Conservation (phyloP, 1,140 invertebrate genomes). For the Lanistes nyassanus region DNA sequence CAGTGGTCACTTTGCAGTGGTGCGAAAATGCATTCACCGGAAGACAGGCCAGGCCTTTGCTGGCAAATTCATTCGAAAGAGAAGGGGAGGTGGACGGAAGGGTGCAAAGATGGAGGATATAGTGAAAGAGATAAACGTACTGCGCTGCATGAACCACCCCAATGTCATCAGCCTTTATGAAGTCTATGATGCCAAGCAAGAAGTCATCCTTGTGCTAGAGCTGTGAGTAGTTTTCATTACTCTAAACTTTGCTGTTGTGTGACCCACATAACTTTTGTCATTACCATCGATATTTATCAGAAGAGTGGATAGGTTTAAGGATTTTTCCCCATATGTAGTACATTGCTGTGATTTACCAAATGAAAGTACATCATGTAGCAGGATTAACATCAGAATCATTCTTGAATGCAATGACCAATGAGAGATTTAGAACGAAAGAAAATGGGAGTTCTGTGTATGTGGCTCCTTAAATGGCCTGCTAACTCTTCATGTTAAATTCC, state of each 20-base stretch:
- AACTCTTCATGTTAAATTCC: no score
- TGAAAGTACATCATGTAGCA: no score
- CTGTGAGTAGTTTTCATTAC: conserved; percentile 65
- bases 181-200: conserved; percentile 68
- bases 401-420: no score
- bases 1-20: conserved; percentile 96
- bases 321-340: no score
- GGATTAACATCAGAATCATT: no score
- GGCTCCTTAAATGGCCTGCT: no score
- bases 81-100: conserved; percentile 70
- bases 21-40: conserved; percentile 87
- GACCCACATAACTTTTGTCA: no score
- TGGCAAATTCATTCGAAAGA: conserved; percentile 93
- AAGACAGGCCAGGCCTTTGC: conserved; percentile 87
- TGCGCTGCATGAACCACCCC: conserved; percentile 69
- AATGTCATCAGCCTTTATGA: conserved; percentile 72
- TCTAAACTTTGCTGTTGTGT: not conserved
- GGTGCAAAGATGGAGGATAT: conserved; percentile 68
- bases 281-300: no score
- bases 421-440: no score
- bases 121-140: conserved; percentile 70
- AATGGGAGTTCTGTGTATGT: no score
- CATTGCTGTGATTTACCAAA: no score
- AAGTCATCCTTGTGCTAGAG: conserved; percentile 72
- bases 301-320: no score